Evolutionary conservation across 1,140 invertebrate genomes (phyloP), one percentile per base, ranked within the genome.

Genomic region (Trichomalopsis sarcophagae): DNA sequence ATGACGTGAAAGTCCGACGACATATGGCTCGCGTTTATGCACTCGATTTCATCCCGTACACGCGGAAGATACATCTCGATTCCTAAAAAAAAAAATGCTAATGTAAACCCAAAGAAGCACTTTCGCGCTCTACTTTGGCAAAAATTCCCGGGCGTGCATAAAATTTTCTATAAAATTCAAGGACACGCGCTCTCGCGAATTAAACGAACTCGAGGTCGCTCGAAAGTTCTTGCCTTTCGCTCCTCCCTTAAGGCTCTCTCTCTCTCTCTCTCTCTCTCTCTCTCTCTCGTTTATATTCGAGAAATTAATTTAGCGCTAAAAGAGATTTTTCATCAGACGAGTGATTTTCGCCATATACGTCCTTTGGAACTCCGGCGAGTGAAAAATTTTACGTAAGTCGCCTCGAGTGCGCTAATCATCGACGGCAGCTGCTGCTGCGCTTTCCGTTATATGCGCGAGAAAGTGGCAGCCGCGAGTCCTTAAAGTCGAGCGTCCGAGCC

Each of bases 341-440:
- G 21, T 21, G 17, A 62, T 7, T 62, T 62, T 62, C 17, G 55
- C 55, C 55, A 62, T n/a, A 62, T n/a, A 62, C 55, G 55, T 62
- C 55, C 55, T 62, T 62, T 62, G 17, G n/a, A 62, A n/a, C 0
- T 9, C 21, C 10, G 68, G 23, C n/a, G 36, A 9, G 33, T 44
- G 27, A n/a, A 75, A 75, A 75, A 76, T 66, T 82, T 82, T 82
- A 82, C 73, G 55, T 82, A 82, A 82, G 73, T 9, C 62, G 36
- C 27, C 23, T 7, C 27, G 71, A 11, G 55, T n/a, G 55, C 55
- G 13, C n/a, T 82, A 10, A 44, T 33, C 44, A 71, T 33, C 69
- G 27, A 11, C 30, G 1, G 68, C 68, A 27, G 69, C 69, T 1
- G 69, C 27, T 27, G 27, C 69, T 66, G 14, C 17, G 71, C 71